Evolutionary conservation across 2,797 vertebrate species (phyloP), one percentile per base, ranked within the genome.

Genomic region (Protonibea diacanthus): DNA sequence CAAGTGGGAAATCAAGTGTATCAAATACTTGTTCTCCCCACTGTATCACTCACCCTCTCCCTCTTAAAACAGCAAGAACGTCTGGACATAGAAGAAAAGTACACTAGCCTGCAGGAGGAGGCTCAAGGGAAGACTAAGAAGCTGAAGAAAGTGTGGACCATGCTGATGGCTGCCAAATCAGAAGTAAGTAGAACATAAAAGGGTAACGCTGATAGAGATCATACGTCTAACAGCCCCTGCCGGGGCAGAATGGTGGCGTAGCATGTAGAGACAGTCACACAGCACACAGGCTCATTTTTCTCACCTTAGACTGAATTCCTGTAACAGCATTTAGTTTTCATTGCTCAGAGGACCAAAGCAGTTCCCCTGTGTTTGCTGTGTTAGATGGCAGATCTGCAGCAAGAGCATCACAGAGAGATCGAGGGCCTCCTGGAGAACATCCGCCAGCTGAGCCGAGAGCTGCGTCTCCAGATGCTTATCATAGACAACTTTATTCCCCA

Each of bases 91-190:
- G 98, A 99, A 91, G 98, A 99, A 93, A 99, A 99, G 84, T 99
- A 99, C 89, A 99, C 97, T 62, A 99, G 96, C 86, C 95, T 99
- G 66, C 98, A 99, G 90, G 98, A 99, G 73, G 98, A 99, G 84
- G 98, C 98, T 5, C 97, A 99, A 87, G 98, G 98, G 51, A 99
- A 99, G 91, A 99, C 98, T 66, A 99, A 99, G 90, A 99, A 99
- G 73, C 91, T 99, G 89, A 99, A 99, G 95, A 99, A 99, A 95
- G 98, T 99, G 11, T 99, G 98, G 98, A 99, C 97, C 68, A 99
- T 99, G 98, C 92, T 99, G 68, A 99, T 99, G 97, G 98, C 98
- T 80, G 98, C 98, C 27, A 99, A 99, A 85, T 98, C 98, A 53
- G 98, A 99, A 94, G 98, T 99, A 69, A 82, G 93, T 17, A 27